These are phyloP conservation scores for Paralichthys olivaceus DNA, from an alignment of 2,113 vertebrate species.

Conservation along the genomic window DNA sequence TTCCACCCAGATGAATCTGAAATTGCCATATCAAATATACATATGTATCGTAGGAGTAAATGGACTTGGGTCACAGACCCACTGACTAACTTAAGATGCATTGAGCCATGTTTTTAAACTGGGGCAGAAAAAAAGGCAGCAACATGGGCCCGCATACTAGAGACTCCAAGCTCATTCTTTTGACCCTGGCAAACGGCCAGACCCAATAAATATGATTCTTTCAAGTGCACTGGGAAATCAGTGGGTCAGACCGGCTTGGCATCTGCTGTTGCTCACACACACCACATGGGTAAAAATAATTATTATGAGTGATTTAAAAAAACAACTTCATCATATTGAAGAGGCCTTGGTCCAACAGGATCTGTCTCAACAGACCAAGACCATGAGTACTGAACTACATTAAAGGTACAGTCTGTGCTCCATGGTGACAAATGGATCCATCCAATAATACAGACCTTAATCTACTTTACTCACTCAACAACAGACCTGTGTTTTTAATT, in stretches of 20 bases:
- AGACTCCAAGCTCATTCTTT: not conserved
- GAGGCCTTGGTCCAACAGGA: not conserved
- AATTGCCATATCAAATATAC: not conserved
- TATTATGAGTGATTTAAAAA: not conserved
- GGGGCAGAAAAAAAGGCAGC: not conserved
- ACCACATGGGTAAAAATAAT: not conserved
- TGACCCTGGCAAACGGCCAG: not conserved
- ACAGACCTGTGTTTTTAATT: not conserved
- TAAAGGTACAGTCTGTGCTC: not conserved
- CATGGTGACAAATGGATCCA: not conserved
- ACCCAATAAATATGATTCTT: not conserved
- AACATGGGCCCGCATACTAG: not conserved
- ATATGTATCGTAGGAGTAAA: not conserved
- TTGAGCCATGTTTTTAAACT: not conserved
- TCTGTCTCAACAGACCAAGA: not conserved
- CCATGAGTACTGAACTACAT: not conserved
- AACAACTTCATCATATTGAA: not conserved
- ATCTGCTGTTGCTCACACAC: not conserved
- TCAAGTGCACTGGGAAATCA: constrained; percentile 1
- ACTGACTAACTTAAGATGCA: not conserved
- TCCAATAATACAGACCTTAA: not conserved
- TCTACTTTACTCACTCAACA: not conserved
- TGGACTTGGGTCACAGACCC: not conserved
- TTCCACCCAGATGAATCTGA: not conserved
- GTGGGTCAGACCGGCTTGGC: not conserved